Evolutionary conservation across 2,797 vertebrate genomes (phyloP).

Genomic region (Anguilla marmorata): DNA sequence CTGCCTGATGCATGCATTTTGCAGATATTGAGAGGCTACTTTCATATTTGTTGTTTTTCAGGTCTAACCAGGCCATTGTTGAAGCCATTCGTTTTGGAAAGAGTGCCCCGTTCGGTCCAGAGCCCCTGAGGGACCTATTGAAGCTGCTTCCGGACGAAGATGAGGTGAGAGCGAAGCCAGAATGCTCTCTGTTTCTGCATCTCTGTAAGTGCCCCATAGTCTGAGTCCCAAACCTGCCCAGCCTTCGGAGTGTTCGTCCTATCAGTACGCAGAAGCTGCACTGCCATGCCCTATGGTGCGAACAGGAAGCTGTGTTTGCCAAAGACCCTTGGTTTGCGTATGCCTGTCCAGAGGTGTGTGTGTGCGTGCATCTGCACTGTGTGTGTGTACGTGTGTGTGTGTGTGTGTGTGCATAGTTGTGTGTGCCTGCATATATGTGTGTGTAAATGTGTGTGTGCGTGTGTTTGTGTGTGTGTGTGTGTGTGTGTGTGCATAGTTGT

Average conservation of each 20-base stretch:
- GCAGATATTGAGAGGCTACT: neutral
- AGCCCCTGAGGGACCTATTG: slow-evolving; percentile 83
- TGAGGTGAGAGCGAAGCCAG: slow-evolving; percentile 73
- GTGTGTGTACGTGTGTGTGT: neutral
- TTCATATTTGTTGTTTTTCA: slow-evolving; percentile 56
- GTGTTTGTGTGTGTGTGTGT: neutral
- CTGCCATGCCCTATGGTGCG: neutral
- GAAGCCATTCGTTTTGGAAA: slow-evolving; percentile 82
- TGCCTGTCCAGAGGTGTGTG: neutral
- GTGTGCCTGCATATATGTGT: neutral
- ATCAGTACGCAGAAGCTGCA: neutral
- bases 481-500: neutral
- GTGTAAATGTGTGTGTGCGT: neutral
- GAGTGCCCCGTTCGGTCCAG: slow-evolving; percentile 76
- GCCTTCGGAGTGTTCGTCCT: neutral
- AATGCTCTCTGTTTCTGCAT: neutral
- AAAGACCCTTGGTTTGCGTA: neutral
- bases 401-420: neutral
- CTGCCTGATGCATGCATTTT: neutral
- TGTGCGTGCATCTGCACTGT: neutral
- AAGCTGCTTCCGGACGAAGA: slow-evolving; percentile 88
- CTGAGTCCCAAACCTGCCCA: neutral
- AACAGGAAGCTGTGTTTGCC: neutral
- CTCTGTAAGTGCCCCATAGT: neutral
- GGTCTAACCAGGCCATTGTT: slow-evolving; percentile 81